A percentile compares a stretch with the other conserved stretches of the same genome.
Evolutionary conservation across 2,797 vertebrate genomes (phyloP).

Genomic region (Crenuchus spilurus): DNA sequence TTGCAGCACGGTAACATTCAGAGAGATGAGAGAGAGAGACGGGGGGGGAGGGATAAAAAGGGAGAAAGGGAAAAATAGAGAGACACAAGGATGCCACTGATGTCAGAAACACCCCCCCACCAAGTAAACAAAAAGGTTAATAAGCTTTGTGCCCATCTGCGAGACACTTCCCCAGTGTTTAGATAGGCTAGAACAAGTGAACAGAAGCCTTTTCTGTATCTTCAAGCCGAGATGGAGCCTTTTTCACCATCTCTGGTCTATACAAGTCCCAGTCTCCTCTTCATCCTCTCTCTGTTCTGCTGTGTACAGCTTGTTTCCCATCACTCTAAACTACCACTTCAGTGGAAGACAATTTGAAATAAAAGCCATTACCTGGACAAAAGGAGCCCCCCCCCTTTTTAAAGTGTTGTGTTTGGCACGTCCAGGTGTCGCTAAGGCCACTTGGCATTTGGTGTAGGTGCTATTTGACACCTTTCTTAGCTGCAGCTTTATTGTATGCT

Average conservation of each 20-base stretch:
- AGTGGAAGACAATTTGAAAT: conserved; percentile 60
- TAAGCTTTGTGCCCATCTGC: conserved; percentile 60
- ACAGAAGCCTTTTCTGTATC: background rate
- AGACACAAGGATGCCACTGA: conserved; percentile 39
- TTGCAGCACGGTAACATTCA: conserved; percentile 33
- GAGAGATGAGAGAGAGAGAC: background rate
- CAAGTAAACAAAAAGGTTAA: conserved; percentile 67
- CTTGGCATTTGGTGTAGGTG: conserved; percentile 59
- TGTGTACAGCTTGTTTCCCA: background rate
- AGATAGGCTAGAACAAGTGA: conserved; percentile 54
- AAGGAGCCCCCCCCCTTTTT: conserved; percentile 49
- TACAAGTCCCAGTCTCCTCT: conserved; percentile 33
- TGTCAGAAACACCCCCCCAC: conserved; percentile 59
- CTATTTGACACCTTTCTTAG: conserved; percentile 56
- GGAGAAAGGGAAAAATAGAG: background rate
- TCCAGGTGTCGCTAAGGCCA: conserved; percentile 66
- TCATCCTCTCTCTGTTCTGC: conserved; percentile 39
- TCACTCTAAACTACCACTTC: conserved; percentile 47
- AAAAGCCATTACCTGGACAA: conserved; percentile 62
- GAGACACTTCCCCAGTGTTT: conserved; percentile 44
- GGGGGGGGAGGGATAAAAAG: background rate
- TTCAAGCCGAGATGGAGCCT: conserved; percentile 50
- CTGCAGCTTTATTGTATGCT: background rate
- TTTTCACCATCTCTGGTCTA: conserved; percentile 28
- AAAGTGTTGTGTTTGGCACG: conserved; percentile 53